Conservation (phyloP, 1,140 invertebrate genomes). For the Triops cancriformis region DNA sequence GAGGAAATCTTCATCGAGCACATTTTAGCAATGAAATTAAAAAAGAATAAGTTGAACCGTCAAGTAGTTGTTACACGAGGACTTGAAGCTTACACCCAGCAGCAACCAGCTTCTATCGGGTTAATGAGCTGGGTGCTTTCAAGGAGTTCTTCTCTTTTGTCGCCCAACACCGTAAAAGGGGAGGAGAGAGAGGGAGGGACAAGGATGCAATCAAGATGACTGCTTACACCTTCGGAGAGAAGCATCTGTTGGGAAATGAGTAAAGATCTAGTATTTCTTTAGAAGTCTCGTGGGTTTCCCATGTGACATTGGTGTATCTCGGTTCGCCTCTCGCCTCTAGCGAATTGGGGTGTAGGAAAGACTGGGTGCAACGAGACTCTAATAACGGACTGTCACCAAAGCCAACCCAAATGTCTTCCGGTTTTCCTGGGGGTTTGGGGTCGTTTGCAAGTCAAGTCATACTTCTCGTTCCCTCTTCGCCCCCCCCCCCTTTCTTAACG, state of each 20-base stretch:
- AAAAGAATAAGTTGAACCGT: no score
- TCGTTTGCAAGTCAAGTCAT: neutral
- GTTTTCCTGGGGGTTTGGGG: neutral
- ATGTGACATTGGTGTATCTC: neutral
- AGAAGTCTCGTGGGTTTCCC: neutral
- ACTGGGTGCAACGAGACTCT: neutral
- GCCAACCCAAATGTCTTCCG: constrained; percentile 9
- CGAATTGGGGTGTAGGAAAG: neutral
- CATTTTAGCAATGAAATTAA: no score
- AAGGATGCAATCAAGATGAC: neutral
- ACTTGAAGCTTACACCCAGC: no score
- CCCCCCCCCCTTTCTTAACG: neutral
- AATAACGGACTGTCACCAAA: constrained; percentile 10
- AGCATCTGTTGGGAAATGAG: neutral
- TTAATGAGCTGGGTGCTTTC: neutral
- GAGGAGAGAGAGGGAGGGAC: neutral
- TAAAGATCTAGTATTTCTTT: neutral
- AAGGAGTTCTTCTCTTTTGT: neutral
- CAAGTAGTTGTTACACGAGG: no score
- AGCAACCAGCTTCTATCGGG: no score
- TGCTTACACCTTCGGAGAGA: neutral
- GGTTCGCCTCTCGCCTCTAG: neutral
- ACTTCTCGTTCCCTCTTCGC: no score
- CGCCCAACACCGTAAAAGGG: neutral
- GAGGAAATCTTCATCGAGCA: neutral